Conservation (phyloP, 2,113 vertebrate genomes). For the Hemiprocne comata region DNA sequence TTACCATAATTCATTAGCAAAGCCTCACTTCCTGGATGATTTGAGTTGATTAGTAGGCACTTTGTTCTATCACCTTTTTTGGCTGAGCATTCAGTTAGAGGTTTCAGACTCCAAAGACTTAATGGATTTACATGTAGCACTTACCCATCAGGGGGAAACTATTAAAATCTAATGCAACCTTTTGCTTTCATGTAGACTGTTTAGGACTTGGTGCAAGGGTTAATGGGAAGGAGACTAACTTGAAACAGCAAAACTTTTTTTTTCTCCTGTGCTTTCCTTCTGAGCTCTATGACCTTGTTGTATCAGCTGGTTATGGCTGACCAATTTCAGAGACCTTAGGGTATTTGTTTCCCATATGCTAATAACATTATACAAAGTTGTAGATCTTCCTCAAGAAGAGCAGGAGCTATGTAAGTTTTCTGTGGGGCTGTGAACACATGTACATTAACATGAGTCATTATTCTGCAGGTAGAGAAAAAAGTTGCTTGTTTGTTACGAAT, state of each 20-base stretch:
- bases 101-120: background rate
- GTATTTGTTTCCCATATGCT: background rate
- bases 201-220: background rate
- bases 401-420: background rate
- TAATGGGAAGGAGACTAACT: background rate
- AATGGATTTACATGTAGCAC: background rate
- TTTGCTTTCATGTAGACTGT: background rate
- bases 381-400: background rate
- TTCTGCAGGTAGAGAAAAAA: background rate
- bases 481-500: background rate
- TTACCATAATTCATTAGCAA: constrained; percentile 29
- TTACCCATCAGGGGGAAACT: background rate
- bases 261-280: background rate
- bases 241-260: background rate
- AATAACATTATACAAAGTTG: background rate
- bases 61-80: constrained; percentile 31
- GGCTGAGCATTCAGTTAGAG: background rate
- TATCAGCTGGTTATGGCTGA: background rate
- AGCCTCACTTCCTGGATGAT: constrained; percentile 25
- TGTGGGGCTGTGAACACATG: background rate
- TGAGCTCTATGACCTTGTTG: background rate
- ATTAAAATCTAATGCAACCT: background rate
- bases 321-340: background rate
- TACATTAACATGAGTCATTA: background rate
- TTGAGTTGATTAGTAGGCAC: constrained; percentile 6